These are phyloP conservation scores for Pycnonotus jocosus DNA, from an alignment of 2,113 vertebrate species.

Conservation along the genomic window DNA sequence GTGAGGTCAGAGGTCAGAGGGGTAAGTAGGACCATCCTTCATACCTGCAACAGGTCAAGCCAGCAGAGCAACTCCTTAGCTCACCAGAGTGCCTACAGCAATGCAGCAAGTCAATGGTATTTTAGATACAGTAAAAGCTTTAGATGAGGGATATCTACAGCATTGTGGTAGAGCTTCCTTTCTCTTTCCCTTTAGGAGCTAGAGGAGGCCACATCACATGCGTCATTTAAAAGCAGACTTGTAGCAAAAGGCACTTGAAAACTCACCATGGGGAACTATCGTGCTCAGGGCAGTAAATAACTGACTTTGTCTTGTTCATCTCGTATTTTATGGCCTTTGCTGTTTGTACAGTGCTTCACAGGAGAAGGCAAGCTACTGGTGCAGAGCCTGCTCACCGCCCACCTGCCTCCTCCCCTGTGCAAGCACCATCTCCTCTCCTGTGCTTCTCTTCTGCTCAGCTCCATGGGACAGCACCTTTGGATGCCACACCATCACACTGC, in stretches of 20 bases:
- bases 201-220: background rate
- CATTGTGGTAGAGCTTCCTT: background rate
- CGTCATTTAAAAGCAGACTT: background rate
- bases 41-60: background rate
- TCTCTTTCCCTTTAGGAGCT: background rate
- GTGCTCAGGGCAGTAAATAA: background rate
- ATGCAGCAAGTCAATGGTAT: background rate
- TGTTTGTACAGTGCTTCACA: background rate
- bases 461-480: background rate
- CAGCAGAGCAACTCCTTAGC: background rate
- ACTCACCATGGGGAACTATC: background rate
- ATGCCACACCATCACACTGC: rapidly evolving
- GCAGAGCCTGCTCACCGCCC: rapidly evolving
- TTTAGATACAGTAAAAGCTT: background rate
- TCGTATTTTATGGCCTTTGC: background rate
- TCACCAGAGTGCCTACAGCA: background rate
- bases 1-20: background rate
- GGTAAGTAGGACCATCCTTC: rapidly evolving
- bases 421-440: background rate
- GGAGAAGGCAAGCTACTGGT: rapidly evolving
- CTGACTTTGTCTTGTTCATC: background rate
- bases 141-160: background rate
- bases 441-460: background rate
- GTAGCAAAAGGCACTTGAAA: background rate
- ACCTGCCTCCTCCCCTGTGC: rapidly evolving